Evolutionary conservation across 1,140 invertebrate genomes (phyloP).

Genomic region (Ctenoplectra terminalis): DNA sequence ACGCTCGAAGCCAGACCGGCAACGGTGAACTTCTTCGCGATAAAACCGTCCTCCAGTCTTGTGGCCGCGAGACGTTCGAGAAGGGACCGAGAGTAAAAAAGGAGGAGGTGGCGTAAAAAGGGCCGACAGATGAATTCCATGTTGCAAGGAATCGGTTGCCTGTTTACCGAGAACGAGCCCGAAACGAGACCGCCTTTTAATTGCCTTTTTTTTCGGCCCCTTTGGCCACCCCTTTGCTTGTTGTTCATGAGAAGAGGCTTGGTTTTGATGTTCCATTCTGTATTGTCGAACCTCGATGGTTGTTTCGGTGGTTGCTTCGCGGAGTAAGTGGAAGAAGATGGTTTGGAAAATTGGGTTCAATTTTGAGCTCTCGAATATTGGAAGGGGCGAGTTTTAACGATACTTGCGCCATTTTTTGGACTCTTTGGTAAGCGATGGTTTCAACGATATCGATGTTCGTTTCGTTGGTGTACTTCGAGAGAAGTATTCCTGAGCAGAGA

Average conservation of each 20-base stretch:
- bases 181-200: constrained; percentile 17
- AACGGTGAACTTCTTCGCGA: constrained; percentile 70
- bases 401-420: not conserved
- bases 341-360: not conserved
- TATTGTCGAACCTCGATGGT: not conserved
- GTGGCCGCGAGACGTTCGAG: not conserved
- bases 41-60: constrained; percentile 59
- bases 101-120: constrained; percentile 52
- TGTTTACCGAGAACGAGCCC: constrained; percentile 34
- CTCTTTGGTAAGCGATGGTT: not conserved
- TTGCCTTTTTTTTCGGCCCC: constrained; percentile 6
- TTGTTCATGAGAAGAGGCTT: not conserved
- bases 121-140: constrained; percentile 66
- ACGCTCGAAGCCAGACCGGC: constrained; percentile 67
- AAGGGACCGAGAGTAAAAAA: constrained; percentile 6
- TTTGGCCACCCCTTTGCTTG: not conserved
- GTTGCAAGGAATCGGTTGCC: constrained; percentile 40
- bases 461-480: not conserved
- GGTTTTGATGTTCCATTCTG: not conserved
- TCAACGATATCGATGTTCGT: not conserved
- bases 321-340: not conserved
- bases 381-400: too few relatives aligned
- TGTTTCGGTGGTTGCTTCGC: not conserved
- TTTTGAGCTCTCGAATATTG: accelerated
- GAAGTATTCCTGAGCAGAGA: not conserved